Percentiles rank a stretch among this genome's conserved stretches.
These are phyloP conservation scores for Chrysomallon squamiferum DNA, from an alignment of 1,140 invertebrate species.

Conservation along the genomic window DNA sequence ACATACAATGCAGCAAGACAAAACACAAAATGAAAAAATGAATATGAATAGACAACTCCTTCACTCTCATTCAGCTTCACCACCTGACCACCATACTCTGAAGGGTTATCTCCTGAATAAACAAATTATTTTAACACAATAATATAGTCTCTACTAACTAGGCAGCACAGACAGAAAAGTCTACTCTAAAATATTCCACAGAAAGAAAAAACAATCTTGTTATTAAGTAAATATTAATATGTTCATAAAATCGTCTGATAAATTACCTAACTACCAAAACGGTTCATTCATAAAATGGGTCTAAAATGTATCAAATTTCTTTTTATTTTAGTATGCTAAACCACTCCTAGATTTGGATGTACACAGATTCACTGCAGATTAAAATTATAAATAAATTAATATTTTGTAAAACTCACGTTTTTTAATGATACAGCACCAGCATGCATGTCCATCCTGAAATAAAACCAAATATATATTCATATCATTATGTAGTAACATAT, in stretches of 20 bases:
- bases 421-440: slow-evolving; percentile 50
- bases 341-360: too few species aligned
- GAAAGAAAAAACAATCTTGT: too few species aligned
- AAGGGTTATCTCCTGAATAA: slow-evolving; percentile 47
- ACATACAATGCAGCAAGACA: slow-evolving; percentile 63
- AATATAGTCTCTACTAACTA: not conserved
- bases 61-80: slow-evolving; percentile 62
- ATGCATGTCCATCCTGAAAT: slow-evolving; percentile 37
- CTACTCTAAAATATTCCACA: too few species aligned
- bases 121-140: not conserved
- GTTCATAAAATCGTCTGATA: too few species aligned
- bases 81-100: slow-evolving; percentile 56
- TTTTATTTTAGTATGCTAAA: too few species aligned
- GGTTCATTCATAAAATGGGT: too few species aligned
- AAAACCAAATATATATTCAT: slow-evolving; percentile 16
- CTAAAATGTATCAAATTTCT: too few species aligned
- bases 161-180: not conserved
- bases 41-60: slow-evolving; percentile 62
- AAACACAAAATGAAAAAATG: slow-evolving; percentile 65
- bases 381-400: too few species aligned
- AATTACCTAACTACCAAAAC: too few species aligned
- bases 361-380: too few species aligned
- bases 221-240: too few species aligned
- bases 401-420: slow-evolving; percentile 53
- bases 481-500: too few species aligned